A percentile compares a stretch with the other conserved stretches of the same genome.
Conservation (phyloP, 2,113 vertebrate genomes). For the Gallinago media region DNA sequence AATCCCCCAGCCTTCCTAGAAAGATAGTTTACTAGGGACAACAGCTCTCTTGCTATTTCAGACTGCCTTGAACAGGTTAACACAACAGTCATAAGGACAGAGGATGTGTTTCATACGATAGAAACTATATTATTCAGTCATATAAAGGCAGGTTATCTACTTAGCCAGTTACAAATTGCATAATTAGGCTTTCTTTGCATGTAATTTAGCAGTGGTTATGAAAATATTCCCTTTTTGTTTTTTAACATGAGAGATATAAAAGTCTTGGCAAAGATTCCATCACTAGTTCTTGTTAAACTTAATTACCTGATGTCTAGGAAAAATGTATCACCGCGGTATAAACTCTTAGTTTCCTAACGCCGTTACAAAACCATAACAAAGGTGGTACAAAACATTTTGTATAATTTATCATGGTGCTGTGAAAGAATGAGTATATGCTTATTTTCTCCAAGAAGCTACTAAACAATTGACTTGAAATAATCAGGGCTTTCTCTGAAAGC, state of each 20-base stretch:
- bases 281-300: background rate
- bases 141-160: background rate
- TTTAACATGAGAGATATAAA: background rate
- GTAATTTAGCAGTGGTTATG: background rate
- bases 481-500: background rate
- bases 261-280: background rate
- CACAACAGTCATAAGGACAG: background rate
- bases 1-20: background rate
- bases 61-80: background rate
- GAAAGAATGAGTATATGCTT: background rate
- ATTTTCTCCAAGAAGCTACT: background rate
- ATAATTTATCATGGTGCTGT: background rate
- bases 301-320: background rate
- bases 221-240: background rate
- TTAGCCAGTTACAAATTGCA: background rate
- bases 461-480: background rate
- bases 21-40: background rate
- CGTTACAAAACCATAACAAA: background rate
- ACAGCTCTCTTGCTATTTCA: background rate
- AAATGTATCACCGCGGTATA: background rate
- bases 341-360: background rate
- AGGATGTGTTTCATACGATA: background rate
- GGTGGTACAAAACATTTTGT: background rate
- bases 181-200: background rate
- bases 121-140: background rate